Base-by-base conservation (phyloP, 2,888 invertebrate genomes). In the Drosophila peninsularis region DNA sequence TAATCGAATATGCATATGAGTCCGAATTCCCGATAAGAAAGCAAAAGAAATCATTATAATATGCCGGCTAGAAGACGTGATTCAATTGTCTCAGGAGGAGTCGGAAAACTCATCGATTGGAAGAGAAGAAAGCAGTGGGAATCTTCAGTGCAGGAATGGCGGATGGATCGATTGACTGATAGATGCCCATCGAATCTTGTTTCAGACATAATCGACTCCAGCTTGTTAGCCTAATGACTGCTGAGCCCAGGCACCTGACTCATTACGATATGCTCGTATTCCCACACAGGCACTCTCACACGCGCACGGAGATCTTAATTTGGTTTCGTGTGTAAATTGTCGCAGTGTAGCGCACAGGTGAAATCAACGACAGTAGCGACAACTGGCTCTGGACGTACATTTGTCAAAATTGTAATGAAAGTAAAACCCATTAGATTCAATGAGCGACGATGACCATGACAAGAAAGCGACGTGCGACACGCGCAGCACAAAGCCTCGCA, bases 401-500 rank as follows among this genome's bases (percentile, higher is more conserved):
- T 76, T 70, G 70, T 66, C 56, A 66, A 77, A 66, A 64, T 55
- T 74, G 70, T 80, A 84, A 88, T 83, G 88, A 84, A 84, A 88
- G 88, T 88, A 88, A 83, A 88, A 83, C 80, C 88, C 80, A 83
- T 82, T 87, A 84, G 82, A 84, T 87, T 69, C 88, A 87, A 84
- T 80, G 79, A 70, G 62, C 30, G 45, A 61, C 67, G 75, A 76
- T 82, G 82, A 76, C 82, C 88, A 67, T 85, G 71, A 80, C 85
- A 83, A 83, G 83, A 88, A 88, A 88, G 75, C 83, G 78, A 80
- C 75, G 64, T 72, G 62, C 69, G 80, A 80, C 80, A 78, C 78
- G 80, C 72, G 80, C 45, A 77, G 54, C 44, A 41, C 30, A 44
- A 27, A 57, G 54, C 30, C n/a, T 5, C 41, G 10, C 5, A 39